Percentiles rank a stretch among this genome's conserved stretches.
These are phyloP conservation scores for Gobiocypris rarus DNA, from an alignment of 2,113 vertebrate genomes.

Conservation along the genomic window DNA sequence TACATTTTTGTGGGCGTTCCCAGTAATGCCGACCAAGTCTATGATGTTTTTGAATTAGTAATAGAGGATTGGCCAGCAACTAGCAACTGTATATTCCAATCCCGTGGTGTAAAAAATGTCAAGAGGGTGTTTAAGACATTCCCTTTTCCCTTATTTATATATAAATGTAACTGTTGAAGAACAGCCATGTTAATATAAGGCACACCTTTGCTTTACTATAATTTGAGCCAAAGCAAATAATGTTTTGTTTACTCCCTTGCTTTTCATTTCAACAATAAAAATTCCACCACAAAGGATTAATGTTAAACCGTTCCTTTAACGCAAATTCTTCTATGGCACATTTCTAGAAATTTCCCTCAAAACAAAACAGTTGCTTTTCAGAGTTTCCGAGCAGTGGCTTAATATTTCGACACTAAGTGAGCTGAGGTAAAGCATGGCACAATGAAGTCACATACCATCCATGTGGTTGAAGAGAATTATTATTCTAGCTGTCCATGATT, in stretches of 20 bases:
- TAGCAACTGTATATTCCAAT: too few species aligned
- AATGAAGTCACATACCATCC: conserved; percentile 6
- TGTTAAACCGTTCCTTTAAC: not conserved
- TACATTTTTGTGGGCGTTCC: too few species aligned
- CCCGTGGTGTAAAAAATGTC: too few species aligned
- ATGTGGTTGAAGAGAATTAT: conserved; percentile 16
- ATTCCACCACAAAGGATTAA: not conserved
- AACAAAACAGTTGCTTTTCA: conserved; percentile 34
- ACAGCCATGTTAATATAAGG: not conserved
- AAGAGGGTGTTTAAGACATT: too few species aligned
- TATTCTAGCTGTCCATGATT: conserved; percentile 32
- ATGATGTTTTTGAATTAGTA: too few species aligned
- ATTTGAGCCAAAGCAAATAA: not conserved
- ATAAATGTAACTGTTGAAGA: not conserved
- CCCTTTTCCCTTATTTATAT: not conserved
- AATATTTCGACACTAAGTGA: conserved; percentile 39
- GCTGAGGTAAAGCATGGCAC: conserved; percentile 7
- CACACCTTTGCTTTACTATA: not conserved
- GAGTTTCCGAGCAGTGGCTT: conserved; percentile 29
- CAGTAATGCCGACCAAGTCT: too few species aligned
- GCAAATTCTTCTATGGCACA: conserved; percentile 30
- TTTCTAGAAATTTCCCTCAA: not conserved
- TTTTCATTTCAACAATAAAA: not conserved
- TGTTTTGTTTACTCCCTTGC: not conserved
- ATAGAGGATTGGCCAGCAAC: too few species aligned